Conservation (phyloP, 2,888 invertebrate species). For the Mesorhabditis sp. region DNA sequence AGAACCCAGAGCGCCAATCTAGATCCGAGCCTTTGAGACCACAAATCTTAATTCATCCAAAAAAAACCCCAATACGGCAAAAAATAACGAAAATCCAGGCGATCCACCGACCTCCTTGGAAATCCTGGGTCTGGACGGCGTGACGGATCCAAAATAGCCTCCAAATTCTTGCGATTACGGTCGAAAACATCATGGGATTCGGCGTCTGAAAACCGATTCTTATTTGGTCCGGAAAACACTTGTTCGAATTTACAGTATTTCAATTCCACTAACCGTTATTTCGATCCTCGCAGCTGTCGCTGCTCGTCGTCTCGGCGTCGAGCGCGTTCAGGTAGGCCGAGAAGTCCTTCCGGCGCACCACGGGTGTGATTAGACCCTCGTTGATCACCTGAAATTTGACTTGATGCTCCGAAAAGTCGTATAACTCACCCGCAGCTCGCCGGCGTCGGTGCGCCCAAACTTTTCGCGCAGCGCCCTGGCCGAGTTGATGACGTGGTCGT, state of each 20-base stretch:
- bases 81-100: too few species aligned
- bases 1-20: too few species aligned
- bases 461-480: conserved; percentile 34
- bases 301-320: background rate
- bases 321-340: background rate
- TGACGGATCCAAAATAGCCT: conserved; percentile 4
- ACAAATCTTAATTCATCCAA: too few species aligned
- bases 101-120: background rate
- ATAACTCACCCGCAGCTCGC: conserved; percentile 26
- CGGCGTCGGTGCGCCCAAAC: conserved; percentile 31
- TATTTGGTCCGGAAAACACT: too few species aligned
- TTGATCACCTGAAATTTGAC: conserved; percentile 45
- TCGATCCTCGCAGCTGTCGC: background rate
- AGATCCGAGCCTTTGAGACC: too few species aligned
- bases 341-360: conserved; percentile 44
- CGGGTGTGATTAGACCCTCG: conserved; percentile 51
- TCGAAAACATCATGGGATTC: background rate
- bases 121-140: background rate
- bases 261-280: background rate
- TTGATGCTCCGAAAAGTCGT: background rate
- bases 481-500: conserved; percentile 18
- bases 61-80: too few species aligned
- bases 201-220: background rate
- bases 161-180: background rate
- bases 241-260: background rate